phyloP scores from a whole-genome alignment of 2,888 invertebrate genomes.

The Sesia apiformis region DNA sequence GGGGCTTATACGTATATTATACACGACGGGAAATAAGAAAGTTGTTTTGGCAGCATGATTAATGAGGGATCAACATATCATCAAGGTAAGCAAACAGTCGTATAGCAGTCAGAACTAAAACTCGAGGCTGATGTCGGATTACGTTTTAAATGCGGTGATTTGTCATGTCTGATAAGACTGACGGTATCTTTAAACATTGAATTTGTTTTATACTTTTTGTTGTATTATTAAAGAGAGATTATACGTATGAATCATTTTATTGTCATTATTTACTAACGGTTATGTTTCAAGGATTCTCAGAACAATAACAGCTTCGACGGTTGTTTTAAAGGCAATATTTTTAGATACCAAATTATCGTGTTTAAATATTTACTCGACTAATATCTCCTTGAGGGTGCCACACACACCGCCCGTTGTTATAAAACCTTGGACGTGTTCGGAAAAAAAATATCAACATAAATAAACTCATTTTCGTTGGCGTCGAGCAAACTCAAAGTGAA shows the following conservation, averaged over 20 bases:
- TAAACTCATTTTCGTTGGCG: slow-evolving; percentile 56
- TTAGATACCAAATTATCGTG: slow-evolving; percentile 35
- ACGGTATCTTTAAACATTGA: slow-evolving; percentile 6
- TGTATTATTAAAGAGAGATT: too few species aligned
- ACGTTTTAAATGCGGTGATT: slow-evolving; percentile 20
- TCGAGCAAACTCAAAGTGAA: slow-evolving; percentile 65
- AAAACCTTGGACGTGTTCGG: slow-evolving; percentile 10
- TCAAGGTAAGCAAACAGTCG: slow-evolving; percentile 43
- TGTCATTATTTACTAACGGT: too few species aligned
- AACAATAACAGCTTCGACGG: too few species aligned
- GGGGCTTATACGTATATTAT: slow-evolving; percentile 2
- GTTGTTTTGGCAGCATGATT: slow-evolving; percentile 44
- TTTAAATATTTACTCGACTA: slow-evolving; percentile 39
- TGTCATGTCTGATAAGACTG: slow-evolving; percentile 11
- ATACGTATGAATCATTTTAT: too few species aligned
- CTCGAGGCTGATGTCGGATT: slow-evolving; percentile 12
- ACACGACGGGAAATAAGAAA: slow-evolving; percentile 22
- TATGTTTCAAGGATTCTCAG: too few species aligned
- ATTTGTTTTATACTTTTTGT: not conserved
- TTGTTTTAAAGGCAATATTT: slow-evolving; percentile 4
- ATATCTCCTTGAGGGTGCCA: slow-evolving; percentile 27
- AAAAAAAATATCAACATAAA: slow-evolving; percentile 50
- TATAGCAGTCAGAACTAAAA: slow-evolving; percentile 17
- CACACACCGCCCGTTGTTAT: slow-evolving; percentile 22
- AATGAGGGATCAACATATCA: slow-evolving; percentile 35